Evolutionary conservation across 1,140 invertebrate genomes (phyloP), one percentile per base, ranked within the genome.

Genomic region (Cotesia typhae): DNA sequence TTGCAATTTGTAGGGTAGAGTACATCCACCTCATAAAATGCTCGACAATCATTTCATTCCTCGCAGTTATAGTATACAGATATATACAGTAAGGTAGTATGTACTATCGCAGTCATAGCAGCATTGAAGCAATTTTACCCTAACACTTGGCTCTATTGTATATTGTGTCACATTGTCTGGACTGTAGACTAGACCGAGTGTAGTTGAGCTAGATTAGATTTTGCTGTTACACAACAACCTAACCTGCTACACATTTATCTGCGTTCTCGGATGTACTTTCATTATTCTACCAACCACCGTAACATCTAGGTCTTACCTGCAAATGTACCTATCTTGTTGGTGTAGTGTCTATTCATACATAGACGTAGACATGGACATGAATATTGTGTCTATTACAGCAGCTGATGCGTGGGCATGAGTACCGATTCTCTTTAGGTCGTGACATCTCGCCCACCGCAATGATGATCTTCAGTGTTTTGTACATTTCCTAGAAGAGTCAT

Each of bases 111-210:
- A 70, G 70, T 70, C 41, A 51, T 52, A 65, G 52, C 57, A 60
- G 65, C 66, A 64, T 55, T 14, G 47, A 20, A 57, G 35, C 69
- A 65, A 59, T 64, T 74, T 59, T 69, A 51, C 69, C 36, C 55
- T 72, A 70, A 53, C 70, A 55, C 59, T 64, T 65, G 12, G 55
- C 72, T 76, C 75, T 76, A 79, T 76, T 77, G 76, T 79, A 70
- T 76, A 79, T 76, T 77, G 76, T 79, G 71, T 77, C 75, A 76
- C 78, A 79, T 78, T 79, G 78, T 79, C 76, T 75, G 74, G 71
- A 72, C n/a, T 63, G 20, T 38, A 64, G 71, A 76, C 71, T 77
- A 75, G 77, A 78, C 76, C 74, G 69, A 74, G 75, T 77, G 75
- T 79, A 77, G 76, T 77, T 78, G 73, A 47, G 74, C 68, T 75